phyloP scores from a whole-genome alignment of 2,797 vertebrate genomes.

The Sebastes wilsoni region DNA sequence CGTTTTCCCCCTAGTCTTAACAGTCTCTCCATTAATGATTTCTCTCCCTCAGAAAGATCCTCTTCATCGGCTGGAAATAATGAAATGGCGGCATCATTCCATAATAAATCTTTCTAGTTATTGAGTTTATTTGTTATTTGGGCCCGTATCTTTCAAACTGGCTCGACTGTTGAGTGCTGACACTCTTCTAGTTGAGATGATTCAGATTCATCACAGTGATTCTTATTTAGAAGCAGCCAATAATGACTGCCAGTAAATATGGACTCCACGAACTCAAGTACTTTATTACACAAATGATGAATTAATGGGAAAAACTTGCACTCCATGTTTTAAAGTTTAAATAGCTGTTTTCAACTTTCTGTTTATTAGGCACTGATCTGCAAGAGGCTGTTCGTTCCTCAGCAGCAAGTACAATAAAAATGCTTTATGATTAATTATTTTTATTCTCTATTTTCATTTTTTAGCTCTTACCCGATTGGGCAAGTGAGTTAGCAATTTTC shows the following conservation, averaged over 20 bases:
- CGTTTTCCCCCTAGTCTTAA: background rate
- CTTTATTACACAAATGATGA: constrained; percentile 15
- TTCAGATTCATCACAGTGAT: constrained; percentile 29
- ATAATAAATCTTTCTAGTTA: constrained; percentile 1
- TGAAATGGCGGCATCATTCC: background rate
- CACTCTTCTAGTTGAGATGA: constrained; percentile 12
- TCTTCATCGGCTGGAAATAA: background rate
- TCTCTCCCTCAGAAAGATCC: background rate
- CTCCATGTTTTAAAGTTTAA: background rate
- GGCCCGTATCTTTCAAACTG: constrained; percentile 15
- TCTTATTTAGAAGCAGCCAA: constrained; percentile 13
- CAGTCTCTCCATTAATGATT: background rate
- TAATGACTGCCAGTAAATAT: constrained; percentile 25
- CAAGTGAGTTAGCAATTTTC: background rate
- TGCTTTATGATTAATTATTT: background rate
- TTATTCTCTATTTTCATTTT: background rate
- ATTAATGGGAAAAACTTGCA: background rate
- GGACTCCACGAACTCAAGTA: constrained; percentile 13
- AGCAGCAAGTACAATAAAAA: background rate
- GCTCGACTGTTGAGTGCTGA: background rate
- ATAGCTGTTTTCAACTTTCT: constrained; percentile 12
- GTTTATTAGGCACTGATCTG: background rate
- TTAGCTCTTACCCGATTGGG: background rate
- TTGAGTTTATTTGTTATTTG: constrained; percentile 5
- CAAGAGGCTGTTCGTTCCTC: background rate